Evolutionary conservation across 2,113 vertebrate genomes (phyloP).

Genomic region (Podarcis raffonei): DNA sequence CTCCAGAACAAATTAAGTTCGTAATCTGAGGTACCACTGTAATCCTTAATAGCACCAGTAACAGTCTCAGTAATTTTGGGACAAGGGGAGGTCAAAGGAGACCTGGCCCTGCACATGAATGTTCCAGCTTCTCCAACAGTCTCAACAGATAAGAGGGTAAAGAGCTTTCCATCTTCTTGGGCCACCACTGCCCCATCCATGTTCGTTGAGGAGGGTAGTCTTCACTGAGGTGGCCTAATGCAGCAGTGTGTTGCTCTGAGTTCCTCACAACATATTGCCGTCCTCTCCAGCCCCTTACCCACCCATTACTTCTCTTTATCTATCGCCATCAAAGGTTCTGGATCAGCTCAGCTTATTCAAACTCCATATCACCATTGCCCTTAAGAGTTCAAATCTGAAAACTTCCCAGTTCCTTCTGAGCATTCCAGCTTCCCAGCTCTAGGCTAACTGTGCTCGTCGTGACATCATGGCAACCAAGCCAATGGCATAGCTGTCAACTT

Average conservation of each 20-base stretch:
- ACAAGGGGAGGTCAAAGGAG: neutral
- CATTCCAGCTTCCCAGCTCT: neutral
- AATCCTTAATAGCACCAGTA: neutral
- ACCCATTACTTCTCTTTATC: neutral
- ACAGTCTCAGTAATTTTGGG: neutral
- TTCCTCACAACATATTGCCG: neutral
- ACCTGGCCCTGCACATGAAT: neutral
- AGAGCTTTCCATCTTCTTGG: neutral
- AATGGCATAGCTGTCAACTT: neutral
- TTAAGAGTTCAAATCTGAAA: neutral
- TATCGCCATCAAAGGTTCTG: neutral
- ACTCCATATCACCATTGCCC: neutral
- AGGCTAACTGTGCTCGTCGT: neutral
- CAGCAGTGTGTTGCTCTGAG: neutral
- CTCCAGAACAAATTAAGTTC: no score
- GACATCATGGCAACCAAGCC: neutral
- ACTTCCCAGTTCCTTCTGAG: neutral
- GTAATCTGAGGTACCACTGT: no score
- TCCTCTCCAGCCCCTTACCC: neutral
- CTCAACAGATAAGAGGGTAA: neutral
- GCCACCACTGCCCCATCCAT: neutral
- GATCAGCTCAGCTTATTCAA: neutral
- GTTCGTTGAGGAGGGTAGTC: neutral
- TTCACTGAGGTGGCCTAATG: neutral
- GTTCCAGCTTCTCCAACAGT: neutral